A percentile compares a stretch with the other conserved stretches of the same genome.
Evolutionary conservation across 2,113 vertebrate genomes (phyloP).

Genomic region (Lagopus muta): DNA sequence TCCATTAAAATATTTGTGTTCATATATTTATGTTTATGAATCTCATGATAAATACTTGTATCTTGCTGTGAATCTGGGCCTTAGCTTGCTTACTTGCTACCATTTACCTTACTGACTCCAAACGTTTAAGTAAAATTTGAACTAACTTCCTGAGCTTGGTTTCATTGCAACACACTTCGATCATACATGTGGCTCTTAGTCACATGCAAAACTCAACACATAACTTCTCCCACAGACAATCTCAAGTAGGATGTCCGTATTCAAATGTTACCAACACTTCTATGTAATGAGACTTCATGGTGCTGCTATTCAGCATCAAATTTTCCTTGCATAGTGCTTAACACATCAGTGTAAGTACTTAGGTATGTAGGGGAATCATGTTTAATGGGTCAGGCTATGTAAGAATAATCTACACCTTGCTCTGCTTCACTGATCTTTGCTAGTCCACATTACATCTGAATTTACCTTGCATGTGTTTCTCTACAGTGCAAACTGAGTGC

Average conservation of each 20-base stretch:
- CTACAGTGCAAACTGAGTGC: too few relatives aligned
- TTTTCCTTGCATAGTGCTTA: neutral
- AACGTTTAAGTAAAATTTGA: too few relatives aligned
- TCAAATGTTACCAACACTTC: neutral
- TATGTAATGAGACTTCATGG: neutral
- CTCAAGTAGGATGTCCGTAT: neutral
- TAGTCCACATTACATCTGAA: too few relatives aligned
- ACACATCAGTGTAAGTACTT: neutral
- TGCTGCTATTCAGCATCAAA: neutral
- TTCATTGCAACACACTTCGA: neutral
- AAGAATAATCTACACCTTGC: neutral
- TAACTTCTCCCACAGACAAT: neutral
- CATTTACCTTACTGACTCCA: too few relatives aligned
- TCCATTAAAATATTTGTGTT: neutral
- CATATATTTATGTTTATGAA: neutral
- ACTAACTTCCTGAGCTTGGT: neutral
- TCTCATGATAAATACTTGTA: too few relatives aligned
- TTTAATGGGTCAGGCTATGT: neutral
- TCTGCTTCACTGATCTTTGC: neutral
- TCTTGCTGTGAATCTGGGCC: too few relatives aligned
- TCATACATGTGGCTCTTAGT: too few relatives aligned
- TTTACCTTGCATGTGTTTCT: too few relatives aligned
- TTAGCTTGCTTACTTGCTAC: too few relatives aligned
- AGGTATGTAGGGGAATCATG: neutral
- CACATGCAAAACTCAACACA: too few relatives aligned